These are phyloP conservation scores for Zapornia atra DNA, from an alignment of 2,113 vertebrate species.

Conservation along the genomic window DNA sequence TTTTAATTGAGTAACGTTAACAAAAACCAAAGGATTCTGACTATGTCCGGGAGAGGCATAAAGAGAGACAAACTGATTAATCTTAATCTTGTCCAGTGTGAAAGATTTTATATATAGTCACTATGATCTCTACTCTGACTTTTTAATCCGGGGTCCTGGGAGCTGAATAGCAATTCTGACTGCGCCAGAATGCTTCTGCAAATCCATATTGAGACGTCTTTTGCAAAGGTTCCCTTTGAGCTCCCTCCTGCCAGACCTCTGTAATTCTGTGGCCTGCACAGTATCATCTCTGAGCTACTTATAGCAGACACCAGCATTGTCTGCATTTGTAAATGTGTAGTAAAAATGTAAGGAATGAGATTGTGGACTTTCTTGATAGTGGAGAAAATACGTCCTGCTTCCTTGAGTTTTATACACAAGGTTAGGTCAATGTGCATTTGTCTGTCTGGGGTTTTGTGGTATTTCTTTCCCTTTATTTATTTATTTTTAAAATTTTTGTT, in stretches of 20 bases:
- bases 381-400: background rate
- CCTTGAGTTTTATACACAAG: background rate
- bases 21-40: background rate
- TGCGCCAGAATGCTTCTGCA: background rate
- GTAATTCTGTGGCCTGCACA: background rate
- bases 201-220: background rate
- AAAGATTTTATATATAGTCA: slow-evolving; percentile 9
- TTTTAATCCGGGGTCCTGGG: background rate
- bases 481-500: background rate
- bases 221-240: background rate
- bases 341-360: background rate
- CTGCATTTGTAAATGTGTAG: background rate
- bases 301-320: background rate
- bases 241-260: background rate
- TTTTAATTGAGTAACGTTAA: slow-evolving; percentile 46
- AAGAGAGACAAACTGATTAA: slow-evolving; percentile 10
- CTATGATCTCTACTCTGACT: slow-evolving; percentile 7
- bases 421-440: background rate
- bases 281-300: background rate
- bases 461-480: background rate
- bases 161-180: background rate
- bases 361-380: fast-evolving
- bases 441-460: background rate
- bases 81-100: slow-evolving; percentile 22
- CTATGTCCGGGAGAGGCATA: background rate